A percentile compares a stretch with the other conserved stretches of the same genome.
Conservation (phyloP, 2,797 vertebrate genomes). For the Myripristis jacobus region DNA sequence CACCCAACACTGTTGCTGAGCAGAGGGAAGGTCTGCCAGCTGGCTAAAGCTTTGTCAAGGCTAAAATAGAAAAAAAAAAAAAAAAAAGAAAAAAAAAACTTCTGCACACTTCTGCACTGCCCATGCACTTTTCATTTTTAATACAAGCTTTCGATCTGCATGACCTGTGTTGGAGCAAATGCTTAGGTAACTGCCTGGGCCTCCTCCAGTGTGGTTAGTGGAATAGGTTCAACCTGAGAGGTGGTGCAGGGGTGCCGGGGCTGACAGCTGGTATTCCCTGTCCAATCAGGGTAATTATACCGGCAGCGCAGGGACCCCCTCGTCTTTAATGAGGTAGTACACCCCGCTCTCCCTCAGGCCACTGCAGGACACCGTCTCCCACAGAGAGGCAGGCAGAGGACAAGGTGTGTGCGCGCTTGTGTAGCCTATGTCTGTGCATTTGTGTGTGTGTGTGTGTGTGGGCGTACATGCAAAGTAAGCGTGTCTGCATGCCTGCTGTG, state of each 20-base stretch:
- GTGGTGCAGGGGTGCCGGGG: not conserved
- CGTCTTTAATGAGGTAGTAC: slow-evolving; percentile 27
- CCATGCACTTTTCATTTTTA: too few species aligned
- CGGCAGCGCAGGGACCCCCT: slow-evolving; percentile 13
- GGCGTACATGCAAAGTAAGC: not conserved
- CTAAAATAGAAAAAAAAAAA: too few species aligned
- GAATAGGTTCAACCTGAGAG: not conserved
- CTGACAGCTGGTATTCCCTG: slow-evolving; percentile 16
- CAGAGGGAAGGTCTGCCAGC: too few species aligned
- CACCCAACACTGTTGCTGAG: too few species aligned
- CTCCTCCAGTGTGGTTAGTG: not conserved
- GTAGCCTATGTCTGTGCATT: not conserved
- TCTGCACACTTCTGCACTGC: too few species aligned
- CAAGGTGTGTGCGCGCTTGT: not conserved
- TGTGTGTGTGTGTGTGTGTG: slow-evolving; percentile 1
- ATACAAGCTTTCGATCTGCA: too few species aligned
- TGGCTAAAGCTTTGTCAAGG: too few species aligned
- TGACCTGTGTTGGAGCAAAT: too few species aligned
- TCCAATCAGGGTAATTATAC: slow-evolving; percentile 22
- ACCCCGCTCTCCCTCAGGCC: slow-evolving; percentile 1
- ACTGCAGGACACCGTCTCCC: slow-evolving; percentile 1
- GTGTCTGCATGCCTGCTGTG: not conserved
- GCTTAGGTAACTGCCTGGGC: not conserved
- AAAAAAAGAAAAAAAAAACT: too few species aligned
- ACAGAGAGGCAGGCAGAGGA: not conserved